These are phyloP conservation scores for Esperia sulphurella DNA, from an alignment of 2,888 invertebrate genomes.

Conservation along the genomic window DNA sequence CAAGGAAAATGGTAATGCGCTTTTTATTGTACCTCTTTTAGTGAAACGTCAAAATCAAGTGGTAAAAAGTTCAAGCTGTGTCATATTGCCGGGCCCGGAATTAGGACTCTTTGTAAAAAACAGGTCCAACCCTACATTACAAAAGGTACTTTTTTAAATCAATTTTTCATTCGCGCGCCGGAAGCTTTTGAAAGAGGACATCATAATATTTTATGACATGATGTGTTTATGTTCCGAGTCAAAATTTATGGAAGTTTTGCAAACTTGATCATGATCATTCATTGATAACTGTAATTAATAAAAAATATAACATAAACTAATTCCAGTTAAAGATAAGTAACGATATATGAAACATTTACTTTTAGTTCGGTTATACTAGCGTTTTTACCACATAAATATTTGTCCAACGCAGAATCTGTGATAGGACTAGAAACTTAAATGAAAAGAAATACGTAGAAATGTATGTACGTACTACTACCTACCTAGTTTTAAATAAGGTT, in stretches of 20 bases:
- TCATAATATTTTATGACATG: not conserved
- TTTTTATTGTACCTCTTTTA: conserved; percentile 45
- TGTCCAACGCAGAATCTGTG: no score
- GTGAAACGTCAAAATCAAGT: conserved; percentile 46
- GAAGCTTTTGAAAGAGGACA: not conserved
- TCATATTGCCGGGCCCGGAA: not conserved
- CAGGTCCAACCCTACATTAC: not conserved
- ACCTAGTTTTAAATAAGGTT: no score
- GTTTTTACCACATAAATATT: no score
- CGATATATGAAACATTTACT: no score
- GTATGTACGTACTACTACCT: no score
- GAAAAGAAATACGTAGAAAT: no score
- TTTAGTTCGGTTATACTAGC: no score
- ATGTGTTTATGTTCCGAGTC: not conserved
- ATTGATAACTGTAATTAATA: not conserved
- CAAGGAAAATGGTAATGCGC: conserved; percentile 37
- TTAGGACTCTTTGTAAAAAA: not conserved
- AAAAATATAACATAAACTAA: not conserved
- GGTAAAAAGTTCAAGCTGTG: not conserved
- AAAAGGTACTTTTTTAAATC: not conserved
- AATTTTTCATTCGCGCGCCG: conserved; percentile 4
- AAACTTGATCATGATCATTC: not conserved
- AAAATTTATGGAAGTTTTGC: not conserved
- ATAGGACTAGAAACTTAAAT: no score
- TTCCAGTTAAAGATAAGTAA: no score